Evolutionary conservation across 2,797 vertebrate species (phyloP).

Genomic region (Gallinago stenura): DNA sequence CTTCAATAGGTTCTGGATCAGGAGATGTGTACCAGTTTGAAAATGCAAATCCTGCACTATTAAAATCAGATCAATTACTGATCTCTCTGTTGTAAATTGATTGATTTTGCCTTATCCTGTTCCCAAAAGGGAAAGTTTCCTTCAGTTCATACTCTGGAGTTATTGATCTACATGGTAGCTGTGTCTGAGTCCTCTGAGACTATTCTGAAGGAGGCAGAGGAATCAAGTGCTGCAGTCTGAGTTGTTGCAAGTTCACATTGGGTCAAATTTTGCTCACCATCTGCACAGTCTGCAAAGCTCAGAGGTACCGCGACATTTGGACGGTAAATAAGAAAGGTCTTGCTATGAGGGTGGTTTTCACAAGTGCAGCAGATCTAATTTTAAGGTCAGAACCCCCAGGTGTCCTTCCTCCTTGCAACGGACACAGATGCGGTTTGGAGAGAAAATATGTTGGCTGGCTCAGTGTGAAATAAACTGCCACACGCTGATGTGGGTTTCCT

Average conservation of each 20-base stretch:
- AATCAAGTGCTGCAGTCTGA: rapidly evolving
- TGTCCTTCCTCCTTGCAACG: constrained; percentile 66
- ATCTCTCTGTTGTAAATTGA: constrained; percentile 24
- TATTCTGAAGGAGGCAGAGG: background rate
- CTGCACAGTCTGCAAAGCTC: background rate
- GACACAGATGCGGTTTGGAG: background rate
- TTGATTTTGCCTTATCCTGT: constrained; percentile 8
- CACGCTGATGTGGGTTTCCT: constrained; percentile 65
- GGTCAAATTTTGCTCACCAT: background rate
- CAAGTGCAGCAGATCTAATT: constrained; percentile 40
- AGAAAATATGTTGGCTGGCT: constrained; percentile 40
- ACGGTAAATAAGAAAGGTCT: background rate
- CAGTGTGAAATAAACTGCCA: constrained; percentile 34
- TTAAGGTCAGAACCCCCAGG: constrained; percentile 66
- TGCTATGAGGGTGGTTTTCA: background rate
- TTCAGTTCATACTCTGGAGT: constrained; percentile 7
- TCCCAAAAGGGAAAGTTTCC: constrained; percentile 37
- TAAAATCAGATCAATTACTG: constrained; percentile 46
- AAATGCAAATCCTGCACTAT: constrained; percentile 14
- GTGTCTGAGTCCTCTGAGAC: background rate
- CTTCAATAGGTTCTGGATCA: background rate
- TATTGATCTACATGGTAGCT: constrained; percentile 16
- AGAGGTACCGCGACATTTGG: background rate
- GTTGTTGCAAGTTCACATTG: background rate
- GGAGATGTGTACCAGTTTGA: background rate